Percentiles rank a stretch among this genome's conserved stretches.
Conservation (phyloP, 2,113 vertebrate species). For the cat (Felis catus) region F.catus_Fca126_mat1.0 CM031420.1:126665501-126666000, state of each 20-base stretch:
- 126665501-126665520: conserved; percentile 32
- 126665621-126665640: conserved; percentile 97
- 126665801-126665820: not conserved
- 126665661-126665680: conserved; percentile 97
- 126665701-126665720: conserved; percentile 93
- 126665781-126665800: conserved; percentile 75
- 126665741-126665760: conserved; percentile 95
- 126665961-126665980: not conserved
- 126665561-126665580: conserved; percentile 80
- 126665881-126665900: not conserved
- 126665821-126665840: not conserved
- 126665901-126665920: conserved; percentile 44
- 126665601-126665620: conserved; percentile 85
- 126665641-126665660: conserved; percentile 96
- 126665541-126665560: conserved; percentile 71
- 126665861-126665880: conserved; percentile 21
- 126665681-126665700: conserved; percentile 95
- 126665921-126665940: conserved; percentile 22
- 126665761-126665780: conserved; percentile 92
- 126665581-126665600: conserved; percentile 85
- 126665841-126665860: not conserved
- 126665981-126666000: conserved; percentile 15
- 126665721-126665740: conserved; percentile 95
- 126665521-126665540: conserved; percentile 55
- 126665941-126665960: not conserved